Evolutionary conservation across 2,113 vertebrate genomes (phyloP).

Genomic region (Pogonocichla stellata): DNA sequence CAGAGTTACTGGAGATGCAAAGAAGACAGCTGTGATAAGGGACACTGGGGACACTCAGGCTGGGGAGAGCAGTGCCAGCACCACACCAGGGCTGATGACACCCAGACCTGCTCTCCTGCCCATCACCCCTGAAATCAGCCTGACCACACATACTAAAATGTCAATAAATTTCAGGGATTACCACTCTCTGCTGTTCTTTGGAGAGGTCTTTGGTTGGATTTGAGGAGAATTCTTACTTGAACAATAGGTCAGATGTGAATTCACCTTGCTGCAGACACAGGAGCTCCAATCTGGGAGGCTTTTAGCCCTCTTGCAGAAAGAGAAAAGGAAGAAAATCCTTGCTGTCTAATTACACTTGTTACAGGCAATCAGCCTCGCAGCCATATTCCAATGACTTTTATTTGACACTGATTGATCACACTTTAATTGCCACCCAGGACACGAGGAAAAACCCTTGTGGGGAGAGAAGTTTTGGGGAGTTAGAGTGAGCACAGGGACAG

Average conservation of each 20-base stretch:
- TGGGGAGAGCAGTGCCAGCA: neutral
- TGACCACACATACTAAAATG: neutral
- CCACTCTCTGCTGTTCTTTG: neutral
- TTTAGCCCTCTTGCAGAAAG: conserved; percentile 3
- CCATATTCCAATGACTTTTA: neutral
- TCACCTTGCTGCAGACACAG: neutral
- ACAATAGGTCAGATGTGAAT: neutral
- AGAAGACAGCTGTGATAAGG: accelerated
- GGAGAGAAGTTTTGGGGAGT: neutral
- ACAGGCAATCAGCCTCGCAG: conserved; percentile 4
- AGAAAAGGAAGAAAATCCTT: neutral
- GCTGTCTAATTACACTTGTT: conserved; percentile 1
- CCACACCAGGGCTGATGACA: neutral
- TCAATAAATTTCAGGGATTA: neutral
- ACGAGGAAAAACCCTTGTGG: neutral
- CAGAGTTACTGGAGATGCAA: neutral
- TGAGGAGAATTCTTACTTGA: neutral
- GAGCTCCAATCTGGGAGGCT: neutral
- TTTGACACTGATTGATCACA: conserved; percentile 45
- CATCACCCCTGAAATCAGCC: neutral
- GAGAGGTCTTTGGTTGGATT: neutral
- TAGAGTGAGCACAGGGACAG: accelerated
- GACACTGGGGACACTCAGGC: neutral
- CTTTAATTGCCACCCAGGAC: neutral
- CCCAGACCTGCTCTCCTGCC: neutral